Evolutionary conservation across 2,888 invertebrate species (phyloP), one percentile per base, ranked within the genome.

Genomic region (Oligia latruncula): DNA sequence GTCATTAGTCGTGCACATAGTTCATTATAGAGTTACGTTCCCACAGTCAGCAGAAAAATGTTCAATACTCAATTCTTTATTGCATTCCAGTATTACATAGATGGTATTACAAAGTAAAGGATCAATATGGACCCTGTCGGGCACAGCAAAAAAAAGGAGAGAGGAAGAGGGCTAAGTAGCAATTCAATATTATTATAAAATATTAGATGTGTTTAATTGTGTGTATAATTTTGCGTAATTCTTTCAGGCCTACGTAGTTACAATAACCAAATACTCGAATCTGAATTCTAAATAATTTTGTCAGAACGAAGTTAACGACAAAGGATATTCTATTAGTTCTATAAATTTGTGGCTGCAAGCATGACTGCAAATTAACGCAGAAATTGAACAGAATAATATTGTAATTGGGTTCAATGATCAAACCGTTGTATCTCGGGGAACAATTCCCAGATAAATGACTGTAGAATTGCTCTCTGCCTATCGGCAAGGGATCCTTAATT

Each of bases 1-100:
- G 90, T 93, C 94, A 91, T 93, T 94, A 92, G 90, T 88, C 83
- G 88, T 86, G 80, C 70, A 55, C 89, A 92, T 94, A 94, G 94
- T 94, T 95, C 93, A 93, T 93, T 93, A 93, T 90, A 87, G 80
- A 81, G 17, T 64, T 70, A 73, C 11, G 52, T 66, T 40, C 8
- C 15, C 66, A 85, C 62, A 73, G 82, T 65, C 58, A 23, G 70
- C 72, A 82, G 43, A 82, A 82, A n/a, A 35, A 40, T 5, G 6
- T 40, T 40, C 40, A 5, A 40, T 40, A 40, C 40, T 40, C 40
- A 40, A 40, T 40, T 40, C 5, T 40, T 40, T 40, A 40, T 40
- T 4, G 40, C 40, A 40, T 40, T 40, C 40, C 40, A 40, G 40
- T 40, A 40, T 40, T 40, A 40, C 40, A 5, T 40, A 40, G 40